Evolutionary conservation across 2,888 invertebrate genomes (phyloP), one percentile per base, ranked within the genome.

Genomic region (Andrena marginata): DNA sequence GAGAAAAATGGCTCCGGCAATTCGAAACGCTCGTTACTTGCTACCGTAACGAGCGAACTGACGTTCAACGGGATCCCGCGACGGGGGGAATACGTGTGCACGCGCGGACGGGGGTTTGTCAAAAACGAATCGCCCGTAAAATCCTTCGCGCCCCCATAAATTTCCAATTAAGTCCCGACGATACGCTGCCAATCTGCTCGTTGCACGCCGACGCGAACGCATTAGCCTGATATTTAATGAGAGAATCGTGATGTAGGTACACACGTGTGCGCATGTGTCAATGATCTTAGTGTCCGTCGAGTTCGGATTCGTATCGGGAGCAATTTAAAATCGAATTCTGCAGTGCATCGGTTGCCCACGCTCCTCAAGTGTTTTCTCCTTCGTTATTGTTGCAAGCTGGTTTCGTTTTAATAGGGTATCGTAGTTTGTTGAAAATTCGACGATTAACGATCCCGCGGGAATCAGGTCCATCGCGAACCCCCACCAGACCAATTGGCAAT

Each of bases 401-500:
- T 42, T 16, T 42, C 42, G 16, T 42, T 42, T 42, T 42, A 42
- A 42, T 42, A 16, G 42, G 42, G 42, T 42, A 26, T 63, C n/a
- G 31, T 20, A 20, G 20, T 10, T 8, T 29, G 5, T 2, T 20
- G 64, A 49, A 51, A 65, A 33, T 42, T 20, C 16, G 20, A n/a
- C 60, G 75, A 85, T 76, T 72, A 82, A 85, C 77, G 77, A 67
- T 64, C 62, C 49, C 74, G 29, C 35, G 82, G 81, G 81, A 87
- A 87, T 81, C 80, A 64, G 81, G 73, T 59, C 85, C 76, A 4
- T 20, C 59, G 20, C 13, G n/a, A 29, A 5, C 0, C 31, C 10
- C 59, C 26, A 56, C 60, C 64, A 84, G 85, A 91, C 90, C 90
- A 91, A 91, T 91, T 92, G 91, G 89, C 92, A 91, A 92, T 92